Conservation (phyloP, 2,113 vertebrate genomes). For the Mus spicilegus region DNA sequence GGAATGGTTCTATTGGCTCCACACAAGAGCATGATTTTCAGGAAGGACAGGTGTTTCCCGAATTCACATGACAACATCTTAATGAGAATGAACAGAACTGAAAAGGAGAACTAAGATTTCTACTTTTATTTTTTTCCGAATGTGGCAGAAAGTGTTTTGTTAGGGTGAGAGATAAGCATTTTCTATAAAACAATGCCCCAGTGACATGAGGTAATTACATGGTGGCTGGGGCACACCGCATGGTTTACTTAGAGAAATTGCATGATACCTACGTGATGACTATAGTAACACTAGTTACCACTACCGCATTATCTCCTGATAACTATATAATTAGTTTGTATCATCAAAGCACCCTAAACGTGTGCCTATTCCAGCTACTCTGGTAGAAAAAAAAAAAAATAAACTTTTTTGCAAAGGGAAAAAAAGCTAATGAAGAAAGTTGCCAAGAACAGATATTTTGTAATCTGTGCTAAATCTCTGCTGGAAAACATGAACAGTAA, state of each 20-base stretch:
- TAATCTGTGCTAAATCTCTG: conserved; percentile 92
- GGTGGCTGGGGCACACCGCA: conserved; percentile 64
- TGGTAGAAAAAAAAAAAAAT: conserved; percentile 73
- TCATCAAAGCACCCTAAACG: conserved; percentile 59
- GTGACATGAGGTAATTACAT: conserved; percentile 76
- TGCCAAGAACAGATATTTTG: conserved; percentile 92
- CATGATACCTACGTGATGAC: conserved; percentile 71
- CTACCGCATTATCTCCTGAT: conserved; percentile 66
- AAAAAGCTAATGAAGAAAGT: conserved; percentile 88
- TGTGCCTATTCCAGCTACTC: conserved; percentile 77
- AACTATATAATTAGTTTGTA: conserved; percentile 77
- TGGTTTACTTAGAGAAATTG: conserved; percentile 68
- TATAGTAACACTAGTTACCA: conserved; percentile 59
- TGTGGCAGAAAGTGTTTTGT: conserved; percentile 66
- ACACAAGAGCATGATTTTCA: conserved; percentile 53
- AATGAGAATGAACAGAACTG: conserved; percentile 53
- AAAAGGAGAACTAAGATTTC: conserved; percentile 64
- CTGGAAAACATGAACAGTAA: conserved; percentile 92
- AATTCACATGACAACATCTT: conserved; percentile 50
- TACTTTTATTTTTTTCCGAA: background rate
- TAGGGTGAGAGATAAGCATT: conserved; percentile 66
- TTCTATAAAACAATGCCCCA: conserved; percentile 73
- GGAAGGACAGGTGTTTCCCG: conserved; percentile 72
- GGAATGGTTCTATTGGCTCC: conserved; percentile 30
- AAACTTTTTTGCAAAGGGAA: conserved; percentile 82